Conservation (phyloP, 2,888 invertebrate species). For the Orthosia cruda region DNA sequence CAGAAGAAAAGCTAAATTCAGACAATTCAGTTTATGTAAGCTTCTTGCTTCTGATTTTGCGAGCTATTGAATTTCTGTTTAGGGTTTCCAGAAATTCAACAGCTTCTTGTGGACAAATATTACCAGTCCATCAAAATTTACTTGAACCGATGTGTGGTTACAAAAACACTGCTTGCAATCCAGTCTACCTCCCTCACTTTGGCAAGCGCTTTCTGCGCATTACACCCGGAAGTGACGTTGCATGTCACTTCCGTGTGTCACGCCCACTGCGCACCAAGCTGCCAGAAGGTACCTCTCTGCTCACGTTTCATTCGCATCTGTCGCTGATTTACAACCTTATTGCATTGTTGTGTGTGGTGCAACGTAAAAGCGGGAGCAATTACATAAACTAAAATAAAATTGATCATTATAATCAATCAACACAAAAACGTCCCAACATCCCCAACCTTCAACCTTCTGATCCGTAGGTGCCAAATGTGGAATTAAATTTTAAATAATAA, state of each 20-base stretch:
- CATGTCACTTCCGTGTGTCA: conserved; percentile 60
- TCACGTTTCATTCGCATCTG: conserved; percentile 63
- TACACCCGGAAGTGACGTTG: conserved; percentile 34
- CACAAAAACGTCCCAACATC: too few relatives aligned
- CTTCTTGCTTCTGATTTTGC: too few relatives aligned
- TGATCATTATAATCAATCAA: too few relatives aligned
- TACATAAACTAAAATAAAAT: too few relatives aligned
- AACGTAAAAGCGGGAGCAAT: conserved; percentile 2
- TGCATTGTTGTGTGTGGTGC: background rate
- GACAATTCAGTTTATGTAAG: background rate
- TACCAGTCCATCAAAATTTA: background rate
- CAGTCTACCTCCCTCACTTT: conserved; percentile 7
- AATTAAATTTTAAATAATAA: too few relatives aligned
- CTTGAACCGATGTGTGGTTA: background rate
- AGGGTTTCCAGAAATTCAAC: background rate
- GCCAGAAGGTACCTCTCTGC: conserved; percentile 5
- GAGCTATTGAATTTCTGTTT: too few relatives aligned
- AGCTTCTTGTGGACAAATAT: background rate
- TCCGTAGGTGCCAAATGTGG: too few relatives aligned
- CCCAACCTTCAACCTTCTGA: too few relatives aligned
- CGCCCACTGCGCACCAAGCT: conserved; percentile 45
- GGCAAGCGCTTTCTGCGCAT: background rate
- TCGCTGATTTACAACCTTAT: conserved; percentile 47
- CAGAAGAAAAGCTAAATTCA: background rate
- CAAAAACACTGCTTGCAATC: background rate